These are phyloP conservation scores for Timandra comae DNA, from an alignment of 2,888 invertebrate species.

Conservation along the genomic window DNA sequence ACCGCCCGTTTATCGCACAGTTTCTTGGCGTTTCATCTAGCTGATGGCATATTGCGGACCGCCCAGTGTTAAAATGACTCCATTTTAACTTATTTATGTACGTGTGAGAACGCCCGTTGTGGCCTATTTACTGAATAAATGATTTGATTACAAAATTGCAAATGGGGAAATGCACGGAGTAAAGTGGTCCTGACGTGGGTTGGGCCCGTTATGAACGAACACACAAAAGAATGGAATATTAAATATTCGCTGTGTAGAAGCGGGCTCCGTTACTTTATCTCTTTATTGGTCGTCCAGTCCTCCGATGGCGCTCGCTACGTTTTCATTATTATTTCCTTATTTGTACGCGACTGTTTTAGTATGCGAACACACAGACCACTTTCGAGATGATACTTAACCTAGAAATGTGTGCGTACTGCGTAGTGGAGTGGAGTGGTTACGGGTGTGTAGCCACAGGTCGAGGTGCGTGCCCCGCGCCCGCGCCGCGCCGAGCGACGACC, in stretches of 20 bases:
- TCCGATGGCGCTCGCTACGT: constrained; percentile 28
- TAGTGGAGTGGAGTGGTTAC: constrained; percentile 8
- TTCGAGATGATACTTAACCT: constrained; percentile 50
- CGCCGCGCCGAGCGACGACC: neutral
- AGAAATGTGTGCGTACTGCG: constrained; percentile 29
- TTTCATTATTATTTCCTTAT: constrained; percentile 50
- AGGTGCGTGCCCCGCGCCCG: too few species aligned
- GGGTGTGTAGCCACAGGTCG: neutral
- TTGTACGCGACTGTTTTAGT: constrained; percentile 35
- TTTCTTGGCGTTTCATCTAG: constrained; percentile 18
- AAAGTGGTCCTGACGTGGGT: constrained; percentile 15
- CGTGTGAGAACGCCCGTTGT: constrained; percentile 23
- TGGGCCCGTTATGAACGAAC: constrained; percentile 13
- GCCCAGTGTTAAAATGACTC: constrained; percentile 19
- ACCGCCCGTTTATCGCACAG: constrained; percentile 8
- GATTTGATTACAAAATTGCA: constrained; percentile 27
- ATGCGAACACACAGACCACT: constrained; percentile 42
- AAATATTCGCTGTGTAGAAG: constrained; percentile 18
- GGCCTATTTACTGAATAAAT: constrained; percentile 28
- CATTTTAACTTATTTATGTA: constrained; percentile 24
- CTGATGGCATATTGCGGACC: constrained; percentile 15
- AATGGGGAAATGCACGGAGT: constrained; percentile 22
- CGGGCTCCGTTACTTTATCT: constrained; percentile 29
- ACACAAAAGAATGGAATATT: constrained; percentile 22
- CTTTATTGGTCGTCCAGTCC: constrained; percentile 29